phyloP scores from a whole-genome alignment of 2,113 vertebrate genomes.

The Cynocephalus volans region DNA sequence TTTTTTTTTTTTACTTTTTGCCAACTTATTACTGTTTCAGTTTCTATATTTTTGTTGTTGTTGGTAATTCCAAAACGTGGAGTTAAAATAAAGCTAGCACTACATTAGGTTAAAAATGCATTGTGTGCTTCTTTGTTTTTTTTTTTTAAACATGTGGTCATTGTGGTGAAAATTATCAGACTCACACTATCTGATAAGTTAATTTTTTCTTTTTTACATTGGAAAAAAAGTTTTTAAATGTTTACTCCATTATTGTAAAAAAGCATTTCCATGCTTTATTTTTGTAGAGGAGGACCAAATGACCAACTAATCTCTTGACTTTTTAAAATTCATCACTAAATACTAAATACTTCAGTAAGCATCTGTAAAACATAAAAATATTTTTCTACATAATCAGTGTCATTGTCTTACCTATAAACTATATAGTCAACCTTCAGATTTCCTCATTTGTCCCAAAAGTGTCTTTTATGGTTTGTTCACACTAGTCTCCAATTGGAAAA shows the following conservation, averaged over 20 bases:
- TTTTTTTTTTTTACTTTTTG: not conserved
- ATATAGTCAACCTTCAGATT: not conserved
- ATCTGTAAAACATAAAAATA: not conserved
- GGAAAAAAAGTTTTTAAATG: not conserved
- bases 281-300: constrained; percentile 23
- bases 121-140: not conserved
- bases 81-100: constrained; percentile 11
- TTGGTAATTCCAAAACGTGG: not conserved
- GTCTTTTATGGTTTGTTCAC: not conserved
- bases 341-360: not conserved
- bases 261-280: not conserved
- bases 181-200: not conserved
- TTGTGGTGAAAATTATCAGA: constrained; percentile 30
- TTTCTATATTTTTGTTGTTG: not conserved
- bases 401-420: not conserved
- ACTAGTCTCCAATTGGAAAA: not conserved
- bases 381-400: not conserved
- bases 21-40: not conserved
- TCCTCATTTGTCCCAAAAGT: not conserved
- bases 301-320: not conserved
- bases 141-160: not conserved
- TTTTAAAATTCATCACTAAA: not conserved
- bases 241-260: not conserved
- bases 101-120: constrained; percentile 35
- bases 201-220: constrained; percentile 33